Conservation (phyloP, 2,113 vertebrate genomes). For the Lycocorax pyrrhopterus region DNA sequence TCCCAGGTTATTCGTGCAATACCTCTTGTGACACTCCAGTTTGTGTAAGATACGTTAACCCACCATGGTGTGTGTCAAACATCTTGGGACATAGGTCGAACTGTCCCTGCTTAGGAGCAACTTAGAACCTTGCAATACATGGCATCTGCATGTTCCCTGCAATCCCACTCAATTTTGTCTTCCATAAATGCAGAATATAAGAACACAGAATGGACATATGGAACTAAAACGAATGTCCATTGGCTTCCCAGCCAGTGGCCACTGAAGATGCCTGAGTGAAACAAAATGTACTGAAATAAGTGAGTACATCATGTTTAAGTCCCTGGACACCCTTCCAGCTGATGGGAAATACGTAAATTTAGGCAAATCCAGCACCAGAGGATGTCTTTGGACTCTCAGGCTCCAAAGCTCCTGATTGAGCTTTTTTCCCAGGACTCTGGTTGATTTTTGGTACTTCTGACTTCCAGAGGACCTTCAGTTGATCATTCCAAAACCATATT, state of each 20-base stretch:
- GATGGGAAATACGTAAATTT: neutral
- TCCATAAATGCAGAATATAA: neutral
- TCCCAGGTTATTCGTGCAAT: neutral
- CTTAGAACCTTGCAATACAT: neutral
- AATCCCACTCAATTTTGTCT: neutral
- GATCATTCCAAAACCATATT: neutral
- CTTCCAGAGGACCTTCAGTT: neutral
- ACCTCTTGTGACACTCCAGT: conserved; percentile 24
- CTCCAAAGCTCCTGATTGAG: neutral
- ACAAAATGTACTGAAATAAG: neutral
- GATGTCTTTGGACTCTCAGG: neutral
- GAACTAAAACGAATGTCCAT: neutral
- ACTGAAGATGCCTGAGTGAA: neutral
- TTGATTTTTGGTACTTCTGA: neutral
- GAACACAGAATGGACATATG: neutral
- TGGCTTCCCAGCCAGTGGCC: neutral
- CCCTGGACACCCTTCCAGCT: neutral
- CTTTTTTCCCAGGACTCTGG: neutral
- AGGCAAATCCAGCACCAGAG: neutral
- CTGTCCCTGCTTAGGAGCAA: neutral
- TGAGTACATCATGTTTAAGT: too few relatives aligned
- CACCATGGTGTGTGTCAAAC: neutral
- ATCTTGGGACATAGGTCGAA: neutral
- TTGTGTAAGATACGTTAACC: conserved; percentile 34
- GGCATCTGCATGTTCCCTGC: rapidly evolving